Percentiles rank a stretch among this genome's conserved stretches.
These are phyloP conservation scores for Eumerus sabulonum DNA, from an alignment of 2,888 invertebrate genomes.

Conservation along the genomic window DNA sequence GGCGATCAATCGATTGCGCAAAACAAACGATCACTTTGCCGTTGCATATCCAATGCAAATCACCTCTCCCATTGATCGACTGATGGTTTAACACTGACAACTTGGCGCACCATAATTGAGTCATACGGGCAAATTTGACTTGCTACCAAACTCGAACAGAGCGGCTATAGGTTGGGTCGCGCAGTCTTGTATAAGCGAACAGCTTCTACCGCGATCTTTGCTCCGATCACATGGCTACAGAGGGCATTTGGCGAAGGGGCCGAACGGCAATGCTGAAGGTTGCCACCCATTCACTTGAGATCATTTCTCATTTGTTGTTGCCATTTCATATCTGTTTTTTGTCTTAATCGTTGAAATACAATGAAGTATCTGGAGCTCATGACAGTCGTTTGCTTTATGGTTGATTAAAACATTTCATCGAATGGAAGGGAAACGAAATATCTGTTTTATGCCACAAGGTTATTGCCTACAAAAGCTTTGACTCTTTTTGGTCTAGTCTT, in stretches of 20 bases:
- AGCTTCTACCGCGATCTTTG: too few relatives aligned
- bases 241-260: too few relatives aligned
- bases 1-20: conserved; percentile 36
- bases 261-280: conserved; percentile 48
- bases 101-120: conserved; percentile 45
- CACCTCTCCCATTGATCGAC: conserved; percentile 18
- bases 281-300: conserved; percentile 56
- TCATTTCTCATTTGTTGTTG: conserved; percentile 20
- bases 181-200: not conserved
- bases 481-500: conserved; percentile 1
- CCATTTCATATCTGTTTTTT: conserved; percentile 6
- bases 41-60: conserved; percentile 29
- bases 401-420: conserved; percentile 60
- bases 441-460: conserved; percentile 53
- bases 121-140: conserved; percentile 52
- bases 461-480: conserved; percentile 1
- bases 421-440: conserved; percentile 35
- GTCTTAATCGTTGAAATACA: conserved; percentile 32
- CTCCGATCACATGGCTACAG: too few relatives aligned
- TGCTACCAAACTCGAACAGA: conserved; percentile 6
- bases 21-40: conserved; percentile 14
- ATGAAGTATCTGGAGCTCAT: conserved; percentile 17
- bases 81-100: conserved; percentile 12
- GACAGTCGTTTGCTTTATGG: conserved; percentile 59
- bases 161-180: conserved; percentile 7